Base-by-base conservation (phyloP, 2,113 vertebrate genomes). In the Atlantisia rogersi region DNA sequence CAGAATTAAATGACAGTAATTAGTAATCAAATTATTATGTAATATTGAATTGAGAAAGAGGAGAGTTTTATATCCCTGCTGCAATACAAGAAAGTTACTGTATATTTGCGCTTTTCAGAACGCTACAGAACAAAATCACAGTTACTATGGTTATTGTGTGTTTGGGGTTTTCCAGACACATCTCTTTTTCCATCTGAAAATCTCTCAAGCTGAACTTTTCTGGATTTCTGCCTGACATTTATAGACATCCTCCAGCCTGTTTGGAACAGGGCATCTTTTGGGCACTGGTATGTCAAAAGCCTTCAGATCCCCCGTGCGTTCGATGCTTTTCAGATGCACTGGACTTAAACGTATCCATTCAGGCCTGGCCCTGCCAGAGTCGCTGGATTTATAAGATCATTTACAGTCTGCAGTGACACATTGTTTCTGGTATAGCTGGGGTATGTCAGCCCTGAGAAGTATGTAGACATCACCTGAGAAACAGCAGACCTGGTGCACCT, bases 281-380 rank as follows among this genome's bases (percentile, higher is more conserved):
- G 31, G 13, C 39, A 56, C 31, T 11, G 19, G 5, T 19, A 10
- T 9, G 31, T 39, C 19, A 25, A 60, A 60, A 50, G 5, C 44
- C 35, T 65, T 55, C 32, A 39, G 25, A 3, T 42, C 13, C 16
- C n/a, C 11, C 5, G 35, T 15, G 24, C 13, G 2, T 19, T 40
- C 44, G 37, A 9, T 42, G 19, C 16, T 11, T 68, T 77, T 74
- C 46, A 37, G 37, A 11, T 42, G 40, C 12, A 31, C 18, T 52
- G 16, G 46, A 28, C 28, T 21, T 68, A 48, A 39, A 2, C 0
- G 0, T 21, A 8, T 4, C 40, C 16, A 2, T 5, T 40, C 32
- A 25, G 76, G 12, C 28, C 40, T 40, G 40, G 32, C 28, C 11
- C 40, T 32, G 40, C 44, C 59, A 37, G 35, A 6, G 46, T 62